Base-by-base conservation (phyloP, 2,113 vertebrate species). In the Anoplopoma fimbria region DNA sequence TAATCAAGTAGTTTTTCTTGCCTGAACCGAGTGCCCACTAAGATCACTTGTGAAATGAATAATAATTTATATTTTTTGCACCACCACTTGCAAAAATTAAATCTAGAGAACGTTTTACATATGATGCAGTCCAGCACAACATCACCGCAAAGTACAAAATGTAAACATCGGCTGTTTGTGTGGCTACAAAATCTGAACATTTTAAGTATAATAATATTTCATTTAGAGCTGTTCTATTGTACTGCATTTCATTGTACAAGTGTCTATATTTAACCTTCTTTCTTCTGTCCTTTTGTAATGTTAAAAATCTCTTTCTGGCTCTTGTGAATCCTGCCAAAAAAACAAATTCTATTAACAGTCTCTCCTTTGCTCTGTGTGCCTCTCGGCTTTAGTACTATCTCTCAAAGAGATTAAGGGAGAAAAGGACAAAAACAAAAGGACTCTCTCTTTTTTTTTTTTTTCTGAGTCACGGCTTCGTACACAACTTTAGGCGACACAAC, bases 291-390 rank as follows among this genome's bases (percentile, higher is more conserved):
- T 77, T 81, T 27, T 49, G 58, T 63, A 45, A 61, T 67, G 53
- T 75, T 71, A 57, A 68, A 69, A 69, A 62, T 33, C 27, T 27
- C 75, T 63, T 17, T 23, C 69, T 58, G 58, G 45, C 62, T 38
- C 25, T 8, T 19, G 65, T 53, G 4, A 75, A 49, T 80, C 60
- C 15, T 40, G 29, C 51, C 21, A 38, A 23, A 21, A 57, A 69
- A 82, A 74, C 17, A 33, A 58, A 77, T 15, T 53, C 9, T 42
- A 76, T 81, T 49, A 81, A 34, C 15, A 70, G 61, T 75, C 58
- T 10, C n/a, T 27, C 13, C 72, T 45, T 40, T 33, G 38, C 69
- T 67, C 27, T 42, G 13, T 42, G 42, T 67, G 10, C 60, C 51
- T 57, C 31, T 34, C 14, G 36, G 77, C 63, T 60, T 62, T 23